Base-by-base conservation (phyloP, 1,140 invertebrate genomes). In the Drosophila pallidifrons region DNA sequence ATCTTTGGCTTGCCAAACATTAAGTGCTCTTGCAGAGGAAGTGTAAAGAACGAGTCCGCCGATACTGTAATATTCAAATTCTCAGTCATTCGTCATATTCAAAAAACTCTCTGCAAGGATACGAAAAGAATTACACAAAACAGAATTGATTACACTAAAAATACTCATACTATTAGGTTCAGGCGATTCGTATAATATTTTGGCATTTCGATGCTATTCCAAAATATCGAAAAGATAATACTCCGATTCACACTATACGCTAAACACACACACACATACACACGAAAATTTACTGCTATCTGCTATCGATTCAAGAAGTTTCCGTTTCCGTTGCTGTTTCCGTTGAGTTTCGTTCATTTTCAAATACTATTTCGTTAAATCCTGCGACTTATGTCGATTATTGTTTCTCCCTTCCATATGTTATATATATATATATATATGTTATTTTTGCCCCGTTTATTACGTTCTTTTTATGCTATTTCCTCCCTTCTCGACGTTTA, bases 241-340 rank as follows among this genome's bases (percentile, higher is more conserved):
- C 47, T 49, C 47, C 10, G 47, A 49, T 25, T 49, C 10, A 49
- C 47, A 49, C 16, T 49, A 49, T n/a, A 28, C 47, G 10, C 47
- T 25, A 49, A 11, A 49, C 47, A 49, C 47, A 28, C 20, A 49
- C 47, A 49, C 47, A 49, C 47, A 49, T 10, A 49, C 41, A 43
- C 47, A 49, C 16, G 20, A 7, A 49, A 8, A 47, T 47, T 47
- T 28, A 20, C 47, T 25, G 15, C 3, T 49, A 20, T 49, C 46
- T 25, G 15, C 16, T 49, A 20, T 49, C 7, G 16, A 49, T 49
- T 49, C 6, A 28, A 49, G 20, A 28, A 28, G 20, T 49, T 49
- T 43, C 41, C 41, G n/a, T 43, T 49, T 6, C 20, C 25, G 15
- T 20, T 49, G 25, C 47, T 28, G 47, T 49, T 32, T 5, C 32